Evolutionary conservation across 2,888 invertebrate species (phyloP).

Genomic region (Branchellion lobata): DNA sequence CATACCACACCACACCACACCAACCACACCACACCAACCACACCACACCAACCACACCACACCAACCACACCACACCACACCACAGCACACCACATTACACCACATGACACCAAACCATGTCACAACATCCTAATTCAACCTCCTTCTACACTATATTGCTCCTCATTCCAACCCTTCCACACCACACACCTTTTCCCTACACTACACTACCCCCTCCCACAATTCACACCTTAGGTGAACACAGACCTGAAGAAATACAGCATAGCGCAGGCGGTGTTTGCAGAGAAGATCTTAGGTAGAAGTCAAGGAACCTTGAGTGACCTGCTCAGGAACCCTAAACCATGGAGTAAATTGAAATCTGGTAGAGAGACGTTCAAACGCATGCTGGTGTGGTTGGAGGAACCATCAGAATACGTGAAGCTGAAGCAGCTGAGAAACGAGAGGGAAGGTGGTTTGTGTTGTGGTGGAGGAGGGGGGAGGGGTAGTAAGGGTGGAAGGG

Average conservation of each 20-base stretch:
- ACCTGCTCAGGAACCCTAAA: conserved; percentile 93
- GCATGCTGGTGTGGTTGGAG: conserved; percentile 99
- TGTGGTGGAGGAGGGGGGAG: background rate
- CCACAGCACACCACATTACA: no score
- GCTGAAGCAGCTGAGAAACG: conserved; percentile 97
- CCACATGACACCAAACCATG: no score
- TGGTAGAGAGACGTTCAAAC: conserved; percentile 93
- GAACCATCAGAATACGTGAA: conserved; percentile 94
- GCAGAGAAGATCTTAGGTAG: conserved; percentile 92
- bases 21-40: no score
- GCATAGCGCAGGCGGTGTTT: conserved; percentile 98
- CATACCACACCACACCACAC: no score
- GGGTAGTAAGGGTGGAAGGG: background rate
- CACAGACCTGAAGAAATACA: conserved; percentile 91
- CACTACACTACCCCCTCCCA: no score
- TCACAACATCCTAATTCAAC: no score
- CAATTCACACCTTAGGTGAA: no score
- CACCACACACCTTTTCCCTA: no score
- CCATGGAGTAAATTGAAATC: conserved; percentile 99
- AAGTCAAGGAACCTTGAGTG: conserved; percentile 96
- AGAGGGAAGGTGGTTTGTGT: conserved; percentile 63
- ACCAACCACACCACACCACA: no score
- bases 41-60: no score
- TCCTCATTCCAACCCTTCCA: no score
- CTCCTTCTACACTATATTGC: no score